These are phyloP conservation scores for Theocolax elegans DNA, from an alignment of 1,140 invertebrate genomes.

Conservation along the genomic window DNA sequence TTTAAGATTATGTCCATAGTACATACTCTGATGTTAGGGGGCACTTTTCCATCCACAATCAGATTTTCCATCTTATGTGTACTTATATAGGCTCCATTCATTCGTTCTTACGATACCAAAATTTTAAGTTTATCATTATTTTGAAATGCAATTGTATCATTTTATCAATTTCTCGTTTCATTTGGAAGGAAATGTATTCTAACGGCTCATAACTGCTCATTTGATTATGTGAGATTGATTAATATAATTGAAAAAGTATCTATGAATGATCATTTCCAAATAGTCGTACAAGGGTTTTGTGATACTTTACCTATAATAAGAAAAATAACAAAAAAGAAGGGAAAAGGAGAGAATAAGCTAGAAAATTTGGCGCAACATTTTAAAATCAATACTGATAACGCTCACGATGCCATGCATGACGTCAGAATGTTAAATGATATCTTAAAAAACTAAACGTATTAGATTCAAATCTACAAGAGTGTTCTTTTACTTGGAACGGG, in stretches of 20 bases:
- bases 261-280: constrained; percentile 32
- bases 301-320: background rate
- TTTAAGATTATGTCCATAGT: no score
- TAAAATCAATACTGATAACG: constrained; percentile 22
- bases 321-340: background rate
- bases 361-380: constrained; percentile 22
- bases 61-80: no score
- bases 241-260: constrained; percentile 33
- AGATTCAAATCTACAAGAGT: no score
- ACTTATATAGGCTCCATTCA: no score
- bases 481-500: no score
- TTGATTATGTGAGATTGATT: constrained; percentile 36
- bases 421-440: constrained; percentile 30
- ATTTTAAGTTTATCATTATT: no score
- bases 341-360: constrained; percentile 15
- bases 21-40: no score
- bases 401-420: constrained; percentile 11
- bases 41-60: no score
- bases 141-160: constrained; percentile 13
- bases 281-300: background rate
- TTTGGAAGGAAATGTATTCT: constrained; percentile 37
- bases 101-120: no score
- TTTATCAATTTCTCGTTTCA: constrained; percentile 35
- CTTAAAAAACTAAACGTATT: background rate
- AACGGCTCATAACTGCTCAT: constrained; percentile 39